Evolutionary conservation across 2,888 invertebrate genomes (phyloP), one percentile per base, ranked within the genome.

Genomic region (Drosophila rellima): DNA sequence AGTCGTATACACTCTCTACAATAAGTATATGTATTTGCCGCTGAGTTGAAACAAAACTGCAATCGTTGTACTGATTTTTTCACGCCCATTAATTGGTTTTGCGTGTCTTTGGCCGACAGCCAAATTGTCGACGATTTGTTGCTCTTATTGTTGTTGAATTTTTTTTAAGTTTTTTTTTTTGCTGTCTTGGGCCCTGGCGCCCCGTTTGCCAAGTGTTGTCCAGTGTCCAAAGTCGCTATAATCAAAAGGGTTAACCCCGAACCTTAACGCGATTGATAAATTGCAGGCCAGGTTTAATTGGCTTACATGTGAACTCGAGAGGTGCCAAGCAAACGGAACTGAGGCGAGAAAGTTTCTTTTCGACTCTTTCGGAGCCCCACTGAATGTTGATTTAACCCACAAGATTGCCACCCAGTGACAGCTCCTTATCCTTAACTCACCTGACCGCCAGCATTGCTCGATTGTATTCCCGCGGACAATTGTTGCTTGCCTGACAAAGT

Each of bases 41-140:
- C 76, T 61, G 68, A 62, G 73, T 73, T 75, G 50, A 77, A 79
- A 76, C 70, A 82, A 80, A 85, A 80, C 65, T 80, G 56, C 70
- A 78, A 68, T 72, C 76, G 70, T 47, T 74, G 74, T 65, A 79
- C 74, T 72, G 84, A 82, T 68, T 77, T 84, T 77, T 85, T 88
- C 86, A 86, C 85, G 85, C 88, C 85, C 88, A 80, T 85, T 86
- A 86, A 88, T 88, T 88, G 88, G 81, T 79, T 86, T 88, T 88
- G 82, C 85, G 86, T 88, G 85, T 88, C 80, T 73, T 75, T 71
- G 62, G 71, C 59, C 71, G 87, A 87, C 85, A 87, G 88, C 70
- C 85, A 83, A 83, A 83, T 86, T 86, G 82, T 77, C 87, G 87
- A 79, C 84, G 84, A 83, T 84, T 87, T 82, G 85, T 84, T 69